Percentiles rank a stretch among this genome's conserved stretches.
Evolutionary conservation across 2,113 vertebrate genomes (phyloP).

Genomic region (Eptatretus burgeri): DNA sequence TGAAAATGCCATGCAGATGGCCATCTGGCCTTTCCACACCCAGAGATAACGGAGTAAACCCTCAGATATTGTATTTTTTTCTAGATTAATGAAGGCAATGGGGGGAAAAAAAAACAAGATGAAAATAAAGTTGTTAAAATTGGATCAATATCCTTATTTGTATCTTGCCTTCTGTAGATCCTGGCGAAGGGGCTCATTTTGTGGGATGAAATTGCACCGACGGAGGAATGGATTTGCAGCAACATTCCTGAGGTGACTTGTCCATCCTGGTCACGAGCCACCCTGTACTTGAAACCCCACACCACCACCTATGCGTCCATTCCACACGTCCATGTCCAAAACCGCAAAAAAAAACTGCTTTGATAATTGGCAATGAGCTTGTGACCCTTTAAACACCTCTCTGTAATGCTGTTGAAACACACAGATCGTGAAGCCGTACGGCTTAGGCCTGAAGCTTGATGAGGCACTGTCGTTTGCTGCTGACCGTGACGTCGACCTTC

Average conservation of each 20-base stretch:
- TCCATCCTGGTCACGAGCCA: neutral
- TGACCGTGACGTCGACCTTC: neutral
- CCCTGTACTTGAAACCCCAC: neutral
- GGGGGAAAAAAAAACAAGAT: too few species aligned
- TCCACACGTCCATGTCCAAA: neutral
- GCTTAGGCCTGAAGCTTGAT: neutral
- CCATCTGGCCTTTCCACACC: too few species aligned
- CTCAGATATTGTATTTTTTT: too few species aligned
- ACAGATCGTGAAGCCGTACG: slow-evolving; percentile 1
- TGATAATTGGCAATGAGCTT: too few species aligned
- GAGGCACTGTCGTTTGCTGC: neutral
- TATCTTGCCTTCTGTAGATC: slow-evolving; percentile 22
- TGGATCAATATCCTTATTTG: too few species aligned
- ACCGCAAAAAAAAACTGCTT: too few species aligned
- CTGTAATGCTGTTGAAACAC: neutral
- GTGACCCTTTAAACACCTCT: too few species aligned
- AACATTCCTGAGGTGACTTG: slow-evolving; percentile 60
- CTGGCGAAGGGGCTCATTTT: slow-evolving; percentile 75
- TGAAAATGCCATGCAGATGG: too few species aligned
- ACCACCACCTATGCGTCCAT: neutral
- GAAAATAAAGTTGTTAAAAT: too few species aligned
- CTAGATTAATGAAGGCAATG: too few species aligned
- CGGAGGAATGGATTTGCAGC: slow-evolving; percentile 71
- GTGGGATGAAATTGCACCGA: slow-evolving; percentile 87
- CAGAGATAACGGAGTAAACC: too few species aligned